A percentile compares a stretch with the other conserved stretches of the same genome.
Evolutionary conservation across 2,797 vertebrate genomes (phyloP).

Genomic region (Antrozous pallidus): DNA sequence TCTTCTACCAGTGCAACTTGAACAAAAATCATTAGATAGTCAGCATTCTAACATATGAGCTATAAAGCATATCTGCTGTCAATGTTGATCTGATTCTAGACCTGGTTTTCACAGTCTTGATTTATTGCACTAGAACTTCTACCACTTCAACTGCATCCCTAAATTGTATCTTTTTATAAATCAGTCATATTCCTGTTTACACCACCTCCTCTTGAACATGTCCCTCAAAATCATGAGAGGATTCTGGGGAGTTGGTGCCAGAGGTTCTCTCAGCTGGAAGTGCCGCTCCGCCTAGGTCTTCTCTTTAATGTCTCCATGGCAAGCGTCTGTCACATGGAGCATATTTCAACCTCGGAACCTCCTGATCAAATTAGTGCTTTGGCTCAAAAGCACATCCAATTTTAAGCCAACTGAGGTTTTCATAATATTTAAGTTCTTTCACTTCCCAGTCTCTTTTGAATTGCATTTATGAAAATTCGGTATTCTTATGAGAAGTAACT

Average conservation of each 20-base stretch:
- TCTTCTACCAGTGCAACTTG: not conserved
- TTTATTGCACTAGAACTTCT: not conserved
- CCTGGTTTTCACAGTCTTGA: not conserved
- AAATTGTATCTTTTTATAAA: slow-evolving; percentile 14
- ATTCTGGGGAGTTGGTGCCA: not conserved
- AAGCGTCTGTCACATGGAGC: not conserved
- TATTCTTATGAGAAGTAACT: not conserved
- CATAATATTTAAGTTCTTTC: not conserved
- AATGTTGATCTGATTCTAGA: not conserved
- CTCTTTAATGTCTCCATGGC: not conserved
- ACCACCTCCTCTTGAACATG: slow-evolving; percentile 42
- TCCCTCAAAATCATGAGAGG: slow-evolving; percentile 33
- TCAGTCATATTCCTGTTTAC: slow-evolving; percentile 55
- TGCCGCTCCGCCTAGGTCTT: not conserved
- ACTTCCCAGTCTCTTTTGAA: not conserved
- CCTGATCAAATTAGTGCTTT: not conserved
- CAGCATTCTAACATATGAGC: not conserved
- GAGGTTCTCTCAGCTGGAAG: not conserved
- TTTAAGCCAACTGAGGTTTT: slow-evolving; percentile 50
- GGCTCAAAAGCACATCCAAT: slow-evolving; percentile 10
- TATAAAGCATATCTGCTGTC: not conserved
- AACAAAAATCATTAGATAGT: not conserved
- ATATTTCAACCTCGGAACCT: not conserved
- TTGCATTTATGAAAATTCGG: not conserved
- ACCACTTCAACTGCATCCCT: not conserved